These are phyloP conservation scores for Prionace glauca DNA, from an alignment of 2,797 vertebrate genomes.

Conservation along the genomic window DNA sequence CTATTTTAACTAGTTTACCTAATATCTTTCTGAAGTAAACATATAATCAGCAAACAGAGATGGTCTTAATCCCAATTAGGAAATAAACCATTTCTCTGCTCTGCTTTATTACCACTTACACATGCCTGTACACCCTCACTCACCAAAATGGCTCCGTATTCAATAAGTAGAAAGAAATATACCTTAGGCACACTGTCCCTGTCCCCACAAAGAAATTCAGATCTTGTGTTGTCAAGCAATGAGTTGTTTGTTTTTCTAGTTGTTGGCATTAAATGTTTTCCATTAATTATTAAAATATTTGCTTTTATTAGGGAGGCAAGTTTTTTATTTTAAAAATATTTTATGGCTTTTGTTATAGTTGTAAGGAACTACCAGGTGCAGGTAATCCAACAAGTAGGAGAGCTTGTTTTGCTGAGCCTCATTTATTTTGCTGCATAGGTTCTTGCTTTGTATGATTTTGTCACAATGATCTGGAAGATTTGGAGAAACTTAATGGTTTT, in stretches of 20 bases:
- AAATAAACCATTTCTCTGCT: neutral
- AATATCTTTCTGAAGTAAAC: neutral
- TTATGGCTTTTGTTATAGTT: neutral
- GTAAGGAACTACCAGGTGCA: neutral
- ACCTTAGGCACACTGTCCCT: neutral
- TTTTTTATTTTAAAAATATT: neutral
- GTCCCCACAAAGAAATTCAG: neutral
- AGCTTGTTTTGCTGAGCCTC: neutral
- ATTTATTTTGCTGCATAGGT: neutral
- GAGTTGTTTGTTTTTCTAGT: neutral
- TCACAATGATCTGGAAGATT: neutral
- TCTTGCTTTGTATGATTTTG: neutral
- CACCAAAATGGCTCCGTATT: neutral
- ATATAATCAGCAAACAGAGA: neutral
- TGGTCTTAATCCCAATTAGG: neutral
- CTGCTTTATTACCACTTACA: neutral
- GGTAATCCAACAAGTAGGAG: neutral
- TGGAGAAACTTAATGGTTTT: neutral
- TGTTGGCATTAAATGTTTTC: neutral
- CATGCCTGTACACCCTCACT: neutral
- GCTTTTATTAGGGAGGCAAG: neutral
- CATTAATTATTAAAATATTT: neutral
- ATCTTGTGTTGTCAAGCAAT: neutral
- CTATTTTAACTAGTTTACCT: neutral
- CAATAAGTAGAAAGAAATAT: neutral